phyloP scores from a whole-genome alignment of 2,797 vertebrate genomes.

The Sphenopsis melanotis region DNA sequence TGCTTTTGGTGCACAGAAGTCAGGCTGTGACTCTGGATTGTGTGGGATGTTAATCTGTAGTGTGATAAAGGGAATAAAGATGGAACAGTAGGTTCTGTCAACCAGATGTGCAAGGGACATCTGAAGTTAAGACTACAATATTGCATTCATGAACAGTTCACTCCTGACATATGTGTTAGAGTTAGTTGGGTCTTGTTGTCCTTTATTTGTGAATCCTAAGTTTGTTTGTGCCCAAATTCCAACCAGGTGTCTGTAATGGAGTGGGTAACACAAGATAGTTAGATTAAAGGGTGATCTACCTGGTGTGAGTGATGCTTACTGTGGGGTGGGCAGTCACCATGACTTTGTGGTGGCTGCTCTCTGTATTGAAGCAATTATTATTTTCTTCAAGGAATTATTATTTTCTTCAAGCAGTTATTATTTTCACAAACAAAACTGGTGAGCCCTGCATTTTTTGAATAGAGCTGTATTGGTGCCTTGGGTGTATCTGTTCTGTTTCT shows the following conservation, averaged over 20 bases:
- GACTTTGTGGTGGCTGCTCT: neutral
- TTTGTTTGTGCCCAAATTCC: neutral
- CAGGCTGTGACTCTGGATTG: neutral
- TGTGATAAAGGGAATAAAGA: neutral
- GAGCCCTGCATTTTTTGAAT: neutral
- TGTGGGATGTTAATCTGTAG: neutral
- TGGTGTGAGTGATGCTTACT: neutral
- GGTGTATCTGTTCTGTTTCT: neutral
- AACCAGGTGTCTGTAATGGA: neutral
- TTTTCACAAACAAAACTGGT: neutral
- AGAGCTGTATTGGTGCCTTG: neutral
- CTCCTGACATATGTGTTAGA: rapidly evolving
- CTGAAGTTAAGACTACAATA: neutral
- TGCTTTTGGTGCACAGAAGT: neutral
- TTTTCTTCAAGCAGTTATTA: too few species aligned
- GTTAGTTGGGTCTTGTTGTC: neutral
- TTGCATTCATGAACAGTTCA: neutral
- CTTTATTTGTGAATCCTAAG: neutral
- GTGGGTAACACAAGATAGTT: neutral
- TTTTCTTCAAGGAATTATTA: neutral
- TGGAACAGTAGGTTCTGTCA: neutral
- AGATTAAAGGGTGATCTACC: neutral
- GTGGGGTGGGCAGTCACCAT: neutral
- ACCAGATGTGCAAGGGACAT: neutral
- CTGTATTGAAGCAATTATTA: neutral